Percentiles rank a stretch among this genome's conserved stretches.
phyloP scores from a whole-genome alignment of 2,113 vertebrate species.

The Vimba vimba region DNA sequence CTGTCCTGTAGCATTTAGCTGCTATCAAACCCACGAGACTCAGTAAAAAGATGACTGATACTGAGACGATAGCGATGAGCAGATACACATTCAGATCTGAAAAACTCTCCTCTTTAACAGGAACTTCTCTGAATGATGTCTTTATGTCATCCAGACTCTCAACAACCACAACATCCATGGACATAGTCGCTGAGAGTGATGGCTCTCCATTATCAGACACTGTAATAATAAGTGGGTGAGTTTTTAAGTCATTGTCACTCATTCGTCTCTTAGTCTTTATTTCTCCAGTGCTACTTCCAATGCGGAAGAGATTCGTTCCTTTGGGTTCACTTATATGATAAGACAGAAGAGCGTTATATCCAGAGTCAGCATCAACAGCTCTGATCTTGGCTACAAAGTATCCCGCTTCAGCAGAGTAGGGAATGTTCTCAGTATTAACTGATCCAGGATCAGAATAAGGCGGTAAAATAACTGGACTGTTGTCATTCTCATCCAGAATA shows the following conservation, averaged over 20 bases:
- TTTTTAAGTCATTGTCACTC: conserved; percentile 59
- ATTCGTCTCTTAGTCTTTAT: conserved; percentile 55
- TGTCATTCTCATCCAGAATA: conserved; percentile 74
- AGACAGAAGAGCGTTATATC: conserved; percentile 59
- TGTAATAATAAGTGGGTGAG: conserved; percentile 52
- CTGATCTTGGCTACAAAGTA: conserved; percentile 56
- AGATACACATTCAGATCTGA: conserved; percentile 74
- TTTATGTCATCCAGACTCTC: conserved; percentile 70
- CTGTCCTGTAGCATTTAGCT: conserved; percentile 55
- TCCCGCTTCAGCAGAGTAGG: conserved; percentile 52
- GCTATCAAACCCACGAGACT: conserved; percentile 45
- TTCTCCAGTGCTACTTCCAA: conserved; percentile 58
- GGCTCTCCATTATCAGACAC: conserved; percentile 76
- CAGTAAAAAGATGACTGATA: conserved; percentile 72
- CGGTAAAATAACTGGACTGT: conserved; percentile 53
- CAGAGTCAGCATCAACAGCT: conserved; percentile 60
- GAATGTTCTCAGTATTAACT: conserved; percentile 68
- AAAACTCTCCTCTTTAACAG: conserved; percentile 64
- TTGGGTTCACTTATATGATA: conserved; percentile 56
- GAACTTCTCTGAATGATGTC: conserved; percentile 72
- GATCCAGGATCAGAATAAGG: conserved; percentile 68
- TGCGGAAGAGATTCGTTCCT: conserved; percentile 47
- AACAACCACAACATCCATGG: conserved; percentile 72
- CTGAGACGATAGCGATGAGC: conserved; percentile 70
- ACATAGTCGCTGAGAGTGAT: conserved; percentile 72